Percentiles rank a stretch among this genome's conserved stretches.
These are phyloP conservation scores for Brachycybe producta DNA, from an alignment of 2,888 invertebrate genomes.

Conservation along the genomic window DNA sequence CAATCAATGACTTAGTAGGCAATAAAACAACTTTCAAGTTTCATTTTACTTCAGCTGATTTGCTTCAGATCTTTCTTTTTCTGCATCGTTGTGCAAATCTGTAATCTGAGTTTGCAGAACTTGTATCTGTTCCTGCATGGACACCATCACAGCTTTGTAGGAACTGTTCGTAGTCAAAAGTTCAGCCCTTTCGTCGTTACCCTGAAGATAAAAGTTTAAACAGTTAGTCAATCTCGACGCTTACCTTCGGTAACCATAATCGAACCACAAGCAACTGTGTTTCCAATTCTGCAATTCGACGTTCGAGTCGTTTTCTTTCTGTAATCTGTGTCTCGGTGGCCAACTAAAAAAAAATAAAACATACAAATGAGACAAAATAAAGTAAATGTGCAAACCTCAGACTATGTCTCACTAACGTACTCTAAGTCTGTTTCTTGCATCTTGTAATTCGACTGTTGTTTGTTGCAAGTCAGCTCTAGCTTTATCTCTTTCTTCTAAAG, in stretches of 20 bases:
- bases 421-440: conserved; percentile 2
- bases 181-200: not conserved
- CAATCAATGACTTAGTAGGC: not conserved
- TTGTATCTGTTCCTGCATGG: conserved; percentile 9
- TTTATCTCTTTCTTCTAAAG: conserved; percentile 6
- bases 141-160: not conserved
- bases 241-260: not conserved
- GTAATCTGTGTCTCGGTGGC: conserved; percentile 11
- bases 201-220: no score
- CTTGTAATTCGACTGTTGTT: not conserved
- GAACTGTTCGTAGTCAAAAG: conserved; percentile 3
- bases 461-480: conserved; percentile 9
- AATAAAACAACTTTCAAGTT: not conserved
- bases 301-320: conserved; percentile 10
- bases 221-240: no score
- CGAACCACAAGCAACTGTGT: not conserved
- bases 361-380: not conserved
- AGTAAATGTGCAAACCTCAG: not conserved
- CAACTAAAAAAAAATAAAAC: conserved; percentile 5
- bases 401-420: not conserved
- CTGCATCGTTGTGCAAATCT: not conserved
- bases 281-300: conserved; percentile 3
- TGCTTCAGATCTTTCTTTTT: conserved; percentile 1
- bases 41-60: conserved; percentile 4
- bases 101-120: not conserved